A percentile compares a stretch with the other conserved stretches of the same genome.
Conservation (phyloP, 92 coral and sea anemone genomes). For the Epizoanthus illoricatus region DNA sequence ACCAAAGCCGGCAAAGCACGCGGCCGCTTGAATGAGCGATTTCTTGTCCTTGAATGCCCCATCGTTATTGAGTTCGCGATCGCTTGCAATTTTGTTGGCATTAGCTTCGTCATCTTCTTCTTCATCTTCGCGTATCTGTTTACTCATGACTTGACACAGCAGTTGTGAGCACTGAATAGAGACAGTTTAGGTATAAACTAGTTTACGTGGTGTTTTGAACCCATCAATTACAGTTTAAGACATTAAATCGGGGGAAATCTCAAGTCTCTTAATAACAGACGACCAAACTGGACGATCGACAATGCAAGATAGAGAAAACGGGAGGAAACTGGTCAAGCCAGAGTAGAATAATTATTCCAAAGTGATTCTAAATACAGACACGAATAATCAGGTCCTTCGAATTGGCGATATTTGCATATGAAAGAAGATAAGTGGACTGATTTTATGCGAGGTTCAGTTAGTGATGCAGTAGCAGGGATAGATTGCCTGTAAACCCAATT, state of each 20-base stretch:
- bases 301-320: too few relatives aligned
- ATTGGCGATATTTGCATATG: background rate
- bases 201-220: background rate
- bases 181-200: background rate
- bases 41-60: slow-evolving; percentile 16
- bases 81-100: background rate
- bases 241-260: too few relatives aligned
- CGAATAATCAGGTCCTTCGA: slow-evolving; percentile 1
- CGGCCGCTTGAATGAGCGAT: slow-evolving; percentile 23
- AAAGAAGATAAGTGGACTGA: background rate
- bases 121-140: background rate
- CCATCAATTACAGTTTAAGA: background rate
- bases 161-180: background rate
- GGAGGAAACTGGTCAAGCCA: background rate
- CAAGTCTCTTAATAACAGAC: too few relatives aligned
- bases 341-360: background rate
- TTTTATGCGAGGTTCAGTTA: background rate
- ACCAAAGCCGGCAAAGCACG: slow-evolving; percentile 69
- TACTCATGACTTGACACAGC: background rate
- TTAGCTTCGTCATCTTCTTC: background rate
- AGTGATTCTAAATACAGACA: background rate
- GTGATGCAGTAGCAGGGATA: background rate
- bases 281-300: too few relatives aligned
- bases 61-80: background rate
- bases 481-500: background rate